A percentile compares a stretch with the other conserved stretches of the same genome.
These are phyloP conservation scores for Luperina testacea DNA, from an alignment of 2,888 invertebrate genomes.

Conservation along the genomic window DNA sequence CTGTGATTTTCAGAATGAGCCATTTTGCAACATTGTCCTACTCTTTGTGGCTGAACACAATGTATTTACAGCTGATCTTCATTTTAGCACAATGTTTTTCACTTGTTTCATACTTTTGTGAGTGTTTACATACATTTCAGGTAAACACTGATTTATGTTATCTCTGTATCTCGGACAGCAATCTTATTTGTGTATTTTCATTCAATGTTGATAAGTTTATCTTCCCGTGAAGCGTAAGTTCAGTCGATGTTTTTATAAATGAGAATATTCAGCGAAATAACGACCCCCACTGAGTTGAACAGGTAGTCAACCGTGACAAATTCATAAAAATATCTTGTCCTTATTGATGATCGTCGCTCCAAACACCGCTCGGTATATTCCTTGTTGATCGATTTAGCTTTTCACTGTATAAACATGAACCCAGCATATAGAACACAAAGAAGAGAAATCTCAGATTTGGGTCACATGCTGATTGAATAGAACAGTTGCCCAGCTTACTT, in stretches of 20 bases:
- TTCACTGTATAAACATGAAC: conserved; percentile 68
- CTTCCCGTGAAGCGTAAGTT: conserved; percentile 33
- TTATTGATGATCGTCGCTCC: conserved; percentile 60
- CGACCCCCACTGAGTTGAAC: conserved; percentile 82
- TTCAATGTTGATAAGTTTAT: conserved; percentile 31
- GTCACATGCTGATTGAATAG: conserved; percentile 89
- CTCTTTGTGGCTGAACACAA: conserved; percentile 74
- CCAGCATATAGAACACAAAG: conserved; percentile 80
- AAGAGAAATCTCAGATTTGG: conserved; percentile 90
- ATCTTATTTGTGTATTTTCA: conserved; percentile 45
- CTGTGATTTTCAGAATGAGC: conserved; percentile 91
- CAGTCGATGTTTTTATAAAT: conserved; percentile 58
- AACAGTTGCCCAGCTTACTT: conserved; percentile 77
- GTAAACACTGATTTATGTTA: conserved; percentile 55
- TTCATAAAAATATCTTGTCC: conserved; percentile 76
- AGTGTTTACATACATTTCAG: conserved; percentile 68
- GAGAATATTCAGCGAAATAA: conserved; percentile 67
- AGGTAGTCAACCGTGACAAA: conserved; percentile 86
- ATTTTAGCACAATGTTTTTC: conserved; percentile 73
- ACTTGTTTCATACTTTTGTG: conserved; percentile 70
- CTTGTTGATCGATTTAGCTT: conserved; percentile 53
- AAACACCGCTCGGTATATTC: conserved; percentile 44
- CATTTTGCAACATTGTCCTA: conserved; percentile 89
- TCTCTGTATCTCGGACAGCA: conserved; percentile 44
- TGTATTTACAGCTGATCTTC: conserved; percentile 73